Evolutionary conservation across 1,140 invertebrate genomes (phyloP).

Genomic region (Andricus grossulariae): DNA sequence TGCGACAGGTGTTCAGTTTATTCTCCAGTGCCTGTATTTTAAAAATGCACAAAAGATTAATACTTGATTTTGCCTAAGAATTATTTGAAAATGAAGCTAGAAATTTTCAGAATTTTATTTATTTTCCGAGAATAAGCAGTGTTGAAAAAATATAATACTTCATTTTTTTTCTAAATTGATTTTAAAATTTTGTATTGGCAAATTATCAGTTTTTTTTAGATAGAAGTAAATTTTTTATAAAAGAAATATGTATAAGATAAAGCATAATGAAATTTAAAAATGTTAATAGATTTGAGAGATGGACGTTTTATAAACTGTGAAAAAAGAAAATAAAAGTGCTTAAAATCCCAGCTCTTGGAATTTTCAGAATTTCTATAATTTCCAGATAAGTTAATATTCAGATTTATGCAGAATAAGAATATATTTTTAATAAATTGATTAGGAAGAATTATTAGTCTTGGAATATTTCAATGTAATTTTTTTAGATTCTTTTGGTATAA

Average conservation of each 20-base stretch:
- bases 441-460: no score
- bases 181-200: background rate
- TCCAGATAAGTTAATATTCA: no score
- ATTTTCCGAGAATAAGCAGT: conserved; percentile 1
- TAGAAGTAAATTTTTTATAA: background rate
- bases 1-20: conserved; percentile 73
- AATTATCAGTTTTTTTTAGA: no score
- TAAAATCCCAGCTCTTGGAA: no score
- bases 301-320: no score
- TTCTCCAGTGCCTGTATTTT: conserved; percentile 71
- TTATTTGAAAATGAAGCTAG: background rate
- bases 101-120: background rate
- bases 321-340: no score
- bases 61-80: conserved; percentile 32
- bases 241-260: background rate
- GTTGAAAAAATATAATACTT: conserved; percentile 24
- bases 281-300: background rate
- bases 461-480: no score
- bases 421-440: no score
- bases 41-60: conserved; percentile 48
- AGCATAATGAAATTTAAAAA: conserved; percentile 18
- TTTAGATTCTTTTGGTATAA: no score
- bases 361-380: no score
- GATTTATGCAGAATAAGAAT: no score
- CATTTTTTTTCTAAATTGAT: background rate